Evolutionary conservation across 2,797 vertebrate species (phyloP).

Genomic region (Zalophus californianus): DNA sequence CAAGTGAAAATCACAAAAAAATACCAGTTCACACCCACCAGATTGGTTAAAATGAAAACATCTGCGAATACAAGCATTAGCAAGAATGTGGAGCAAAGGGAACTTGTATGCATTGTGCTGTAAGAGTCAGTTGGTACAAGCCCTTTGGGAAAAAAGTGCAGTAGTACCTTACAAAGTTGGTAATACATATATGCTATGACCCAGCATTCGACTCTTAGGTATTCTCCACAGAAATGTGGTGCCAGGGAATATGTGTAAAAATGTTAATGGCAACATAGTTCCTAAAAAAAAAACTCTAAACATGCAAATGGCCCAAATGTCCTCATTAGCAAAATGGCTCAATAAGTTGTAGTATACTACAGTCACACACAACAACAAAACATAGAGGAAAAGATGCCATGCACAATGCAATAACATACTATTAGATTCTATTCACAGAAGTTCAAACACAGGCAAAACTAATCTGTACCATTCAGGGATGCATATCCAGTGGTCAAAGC

Average conservation of each 20-base stretch:
- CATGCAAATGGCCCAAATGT: neutral
- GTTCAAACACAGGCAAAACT: neutral
- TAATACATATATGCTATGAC: neutral
- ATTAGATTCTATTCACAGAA: neutral
- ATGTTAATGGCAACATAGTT: neutral
- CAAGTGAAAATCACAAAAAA: constrained; percentile 24
- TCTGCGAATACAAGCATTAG: neutral
- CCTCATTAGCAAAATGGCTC: neutral
- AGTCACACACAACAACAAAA: neutral
- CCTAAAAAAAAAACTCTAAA: neutral
- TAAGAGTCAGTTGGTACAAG: neutral
- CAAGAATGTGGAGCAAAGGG: neutral
- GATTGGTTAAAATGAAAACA: neutral
- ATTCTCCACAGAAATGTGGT: neutral
- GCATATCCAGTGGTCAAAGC: neutral
- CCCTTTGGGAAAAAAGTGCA: neutral
- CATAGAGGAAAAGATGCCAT: neutral
- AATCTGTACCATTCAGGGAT: neutral
- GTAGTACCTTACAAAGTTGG: neutral
- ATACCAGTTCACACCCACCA: neutral
- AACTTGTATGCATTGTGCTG: neutral
- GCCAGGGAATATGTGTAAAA: neutral
- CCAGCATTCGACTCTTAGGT: neutral
- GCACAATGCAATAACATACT: neutral
- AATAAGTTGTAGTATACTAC: neutral